A percentile compares a stretch with the other conserved stretches of the same genome.
Conservation (phyloP, 2,888 invertebrate species). For the Arge pagana region DNA sequence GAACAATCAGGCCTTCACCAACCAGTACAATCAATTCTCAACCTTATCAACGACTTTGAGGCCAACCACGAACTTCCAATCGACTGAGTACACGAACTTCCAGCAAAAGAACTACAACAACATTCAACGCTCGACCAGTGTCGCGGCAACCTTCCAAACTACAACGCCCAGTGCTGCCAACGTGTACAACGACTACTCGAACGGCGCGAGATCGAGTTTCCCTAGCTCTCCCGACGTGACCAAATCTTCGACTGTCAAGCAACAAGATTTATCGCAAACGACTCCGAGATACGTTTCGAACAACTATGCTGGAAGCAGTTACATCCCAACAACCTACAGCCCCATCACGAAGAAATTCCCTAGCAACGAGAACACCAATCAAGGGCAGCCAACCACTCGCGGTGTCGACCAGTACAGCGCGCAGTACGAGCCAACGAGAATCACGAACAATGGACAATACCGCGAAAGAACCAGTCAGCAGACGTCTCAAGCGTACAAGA, state of each 20-base stretch:
- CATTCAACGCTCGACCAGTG: constrained; percentile 44
- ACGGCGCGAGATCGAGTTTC: constrained; percentile 30
- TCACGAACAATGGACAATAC: constrained; percentile 38
- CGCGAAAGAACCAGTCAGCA: constrained; percentile 36
- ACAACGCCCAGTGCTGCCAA: constrained; percentile 39
- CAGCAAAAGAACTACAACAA: constrained; percentile 48
- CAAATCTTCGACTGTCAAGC: constrained; percentile 47
- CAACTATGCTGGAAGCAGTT: constrained; percentile 60
- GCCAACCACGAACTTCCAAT: constrained; percentile 45
- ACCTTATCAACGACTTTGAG: constrained; percentile 43
- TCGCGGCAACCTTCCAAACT: constrained; percentile 35
- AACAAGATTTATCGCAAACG: constrained; percentile 43
- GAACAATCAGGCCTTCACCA: constrained; percentile 33
- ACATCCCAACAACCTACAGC: constrained; percentile 59
- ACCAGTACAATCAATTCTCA: constrained; percentile 30
- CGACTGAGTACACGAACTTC: constrained; percentile 45
- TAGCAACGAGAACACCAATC: constrained; percentile 25
- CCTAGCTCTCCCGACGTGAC: constrained; percentile 28
- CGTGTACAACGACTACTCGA: constrained; percentile 40
- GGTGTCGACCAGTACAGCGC: constrained; percentile 28
- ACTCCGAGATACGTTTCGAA: constrained; percentile 42
- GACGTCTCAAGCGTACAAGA: constrained; percentile 1
- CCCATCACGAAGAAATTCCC: constrained; percentile 46
- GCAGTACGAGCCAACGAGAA: constrained; percentile 6
- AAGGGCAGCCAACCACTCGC: constrained; percentile 29